Conservation (phyloP, 2,888 invertebrate genomes). For the Dicyrtomina minuta region DNA sequence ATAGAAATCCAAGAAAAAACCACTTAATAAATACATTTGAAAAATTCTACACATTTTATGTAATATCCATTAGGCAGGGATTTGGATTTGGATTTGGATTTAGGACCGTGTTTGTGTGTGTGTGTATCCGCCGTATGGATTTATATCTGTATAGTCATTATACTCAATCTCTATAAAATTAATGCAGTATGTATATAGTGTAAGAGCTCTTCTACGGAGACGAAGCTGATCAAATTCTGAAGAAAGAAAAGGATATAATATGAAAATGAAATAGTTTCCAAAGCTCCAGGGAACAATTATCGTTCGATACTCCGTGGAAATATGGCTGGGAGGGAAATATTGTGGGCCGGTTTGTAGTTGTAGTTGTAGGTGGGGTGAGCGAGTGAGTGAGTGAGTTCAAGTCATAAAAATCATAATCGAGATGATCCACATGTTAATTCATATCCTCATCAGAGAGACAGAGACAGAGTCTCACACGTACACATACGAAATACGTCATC, state of each 20-base stretch:
- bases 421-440: slow-evolving; percentile 11
- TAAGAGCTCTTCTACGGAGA: not conserved
- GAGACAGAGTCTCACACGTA: too few relatives aligned
- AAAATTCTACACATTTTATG: too few relatives aligned
- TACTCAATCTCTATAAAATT: not conserved
- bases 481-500: too few relatives aligned
- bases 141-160: not conserved
- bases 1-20: too few relatives aligned
- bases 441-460: too few relatives aligned
- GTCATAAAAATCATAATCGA: slow-evolving; percentile 1
- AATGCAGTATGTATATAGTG: not conserved
- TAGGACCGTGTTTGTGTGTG: not conserved
- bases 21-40: too few relatives aligned
- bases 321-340: slow-evolving; percentile 33
- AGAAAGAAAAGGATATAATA: not conserved
- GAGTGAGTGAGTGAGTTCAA: slow-evolving; percentile 20
- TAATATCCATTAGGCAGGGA: too few relatives aligned
- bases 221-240: not conserved
- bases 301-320: slow-evolving; percentile 18
- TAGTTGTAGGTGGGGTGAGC: too few relatives aligned
- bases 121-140: not conserved
- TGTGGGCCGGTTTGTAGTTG: slow-evolving; percentile 33
- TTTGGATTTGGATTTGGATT: too few relatives aligned
- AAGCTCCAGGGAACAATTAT: slow-evolving; percentile 17
- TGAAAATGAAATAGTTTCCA: not conserved